Evolutionary conservation across 1,140 invertebrate species (phyloP), one percentile per base, ranked within the genome.

Genomic region (Atta texana): DNA sequence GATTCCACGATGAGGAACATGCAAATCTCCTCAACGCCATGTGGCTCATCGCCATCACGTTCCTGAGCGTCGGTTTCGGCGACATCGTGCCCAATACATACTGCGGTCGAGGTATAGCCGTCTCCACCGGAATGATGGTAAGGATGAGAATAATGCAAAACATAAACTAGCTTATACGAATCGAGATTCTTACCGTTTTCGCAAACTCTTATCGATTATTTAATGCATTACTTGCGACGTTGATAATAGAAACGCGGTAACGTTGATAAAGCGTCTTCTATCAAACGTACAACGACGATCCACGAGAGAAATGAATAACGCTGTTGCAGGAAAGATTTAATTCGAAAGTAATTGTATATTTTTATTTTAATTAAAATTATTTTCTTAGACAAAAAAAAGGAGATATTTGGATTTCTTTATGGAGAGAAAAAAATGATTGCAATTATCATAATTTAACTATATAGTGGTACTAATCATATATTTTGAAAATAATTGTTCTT

Each of bases 1-100:
- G 98, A 96, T 98, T 98, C 97, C 98, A 99, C 96, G 98, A 99
- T 94, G 98, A 98, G 96, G 98, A 99, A 96, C 99, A 99, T 96
- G 98, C 98, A 93, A 99, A 99, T 96, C 97, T 99, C 93, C 97
- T 99, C 93, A 99, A 99, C 96, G 98, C 99, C 92, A 99, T 99
- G 98, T 99, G 99, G 99, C 97, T 99, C 95, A 99, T 99, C 95
- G 98, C 98, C 93, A 99, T 99, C 94, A 99, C 99, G 92, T 98
- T 99, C 97, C 97, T 99, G 92, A 99, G 98, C 96, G 98, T 99
- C 94, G 99, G 99, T 94, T 99, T 99, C 96, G 99, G 99, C 94
- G 99, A 99, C 96, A 99, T 99, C 95, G 99, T 99, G 94, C 99
- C 99, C 94, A 99, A 99, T 96, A 99, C 99, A 90, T 99, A 99